phyloP scores from a whole-genome alignment of 2,888 invertebrate species.

The Pecten maximus region DNA sequence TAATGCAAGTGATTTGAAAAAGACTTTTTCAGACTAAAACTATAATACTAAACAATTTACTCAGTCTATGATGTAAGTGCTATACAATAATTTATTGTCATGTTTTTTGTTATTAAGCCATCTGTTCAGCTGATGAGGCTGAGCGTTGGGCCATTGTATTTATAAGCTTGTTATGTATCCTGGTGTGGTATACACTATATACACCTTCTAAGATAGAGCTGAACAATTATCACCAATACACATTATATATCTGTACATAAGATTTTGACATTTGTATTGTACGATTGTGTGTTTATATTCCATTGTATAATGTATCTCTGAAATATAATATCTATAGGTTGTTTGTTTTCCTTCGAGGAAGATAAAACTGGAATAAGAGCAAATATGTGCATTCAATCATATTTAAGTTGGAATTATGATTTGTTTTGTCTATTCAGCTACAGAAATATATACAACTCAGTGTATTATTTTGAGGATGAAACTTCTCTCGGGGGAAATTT shows the following conservation, averaged over 20 bases:
- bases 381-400: constrained; percentile 1
- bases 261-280: constrained; percentile 27
- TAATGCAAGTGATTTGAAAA: too few relatives aligned
- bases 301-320: not conserved
- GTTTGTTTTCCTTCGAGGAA: not conserved
- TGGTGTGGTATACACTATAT: not conserved
- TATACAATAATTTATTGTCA: too few relatives aligned
- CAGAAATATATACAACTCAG: not conserved
- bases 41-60: too few relatives aligned
- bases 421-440: not conserved
- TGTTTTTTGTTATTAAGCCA: not conserved
- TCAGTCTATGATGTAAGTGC: too few relatives aligned
- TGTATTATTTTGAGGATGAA: not conserved
- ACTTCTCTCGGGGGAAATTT: not conserved
- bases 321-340: not conserved
- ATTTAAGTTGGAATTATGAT: not conserved
- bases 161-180: not conserved
- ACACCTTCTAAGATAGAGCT: constrained; percentile 9
- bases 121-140: not conserved
- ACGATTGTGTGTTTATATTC: constrained; percentile 17
- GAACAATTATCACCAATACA: not conserved
- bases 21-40: too few relatives aligned
- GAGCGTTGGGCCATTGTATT: not conserved
- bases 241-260: constrained; percentile 10
- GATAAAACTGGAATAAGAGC: not conserved